Percentiles rank a stretch among this genome's conserved stretches.
Evolutionary conservation across 1,140 invertebrate genomes (phyloP).

Genomic region (Drosophila sp.): DNA sequence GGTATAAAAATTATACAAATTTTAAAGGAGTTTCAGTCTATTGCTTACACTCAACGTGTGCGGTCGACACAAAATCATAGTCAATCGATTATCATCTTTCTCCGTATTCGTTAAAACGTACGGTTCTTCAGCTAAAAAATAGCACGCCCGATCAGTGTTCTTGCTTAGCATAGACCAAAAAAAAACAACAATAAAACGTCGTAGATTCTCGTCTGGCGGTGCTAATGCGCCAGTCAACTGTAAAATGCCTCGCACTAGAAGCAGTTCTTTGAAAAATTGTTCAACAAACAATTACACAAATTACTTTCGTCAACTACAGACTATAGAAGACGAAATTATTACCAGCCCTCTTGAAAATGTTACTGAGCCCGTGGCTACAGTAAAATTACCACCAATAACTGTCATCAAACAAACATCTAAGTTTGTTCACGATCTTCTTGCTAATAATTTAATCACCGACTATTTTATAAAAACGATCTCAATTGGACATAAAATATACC

Average conservation of each 20-base stretch:
- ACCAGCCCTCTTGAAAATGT: neutral
- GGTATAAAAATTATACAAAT: too few relatives aligned
- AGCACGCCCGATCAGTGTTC: neutral
- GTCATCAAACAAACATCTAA: too few relatives aligned
- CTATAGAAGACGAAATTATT: neutral
- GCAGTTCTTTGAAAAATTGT: neutral
- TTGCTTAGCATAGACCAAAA: neutral
- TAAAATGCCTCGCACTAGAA: neutral
- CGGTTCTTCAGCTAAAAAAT: neutral
- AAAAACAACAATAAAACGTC: neutral
- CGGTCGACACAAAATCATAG: too few relatives aligned
- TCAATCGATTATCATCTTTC: too few relatives aligned
- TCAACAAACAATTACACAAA: constrained; percentile 9
- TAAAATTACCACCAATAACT: too few relatives aligned
- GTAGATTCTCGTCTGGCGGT: neutral
- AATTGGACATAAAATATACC: neutral
- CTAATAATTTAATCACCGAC: neutral
- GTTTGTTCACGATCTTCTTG: too few relatives aligned
- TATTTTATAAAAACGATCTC: constrained; percentile 2
- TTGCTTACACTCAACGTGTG: too few relatives aligned
- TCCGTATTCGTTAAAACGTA: too few relatives aligned
- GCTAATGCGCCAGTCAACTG: neutral
- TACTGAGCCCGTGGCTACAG: neutral
- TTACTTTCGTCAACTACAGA: constrained; percentile 3
- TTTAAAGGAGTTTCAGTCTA: too few relatives aligned